Base-by-base conservation (phyloP, 2,113 vertebrate species). In the Halichoerus grypus region DNA sequence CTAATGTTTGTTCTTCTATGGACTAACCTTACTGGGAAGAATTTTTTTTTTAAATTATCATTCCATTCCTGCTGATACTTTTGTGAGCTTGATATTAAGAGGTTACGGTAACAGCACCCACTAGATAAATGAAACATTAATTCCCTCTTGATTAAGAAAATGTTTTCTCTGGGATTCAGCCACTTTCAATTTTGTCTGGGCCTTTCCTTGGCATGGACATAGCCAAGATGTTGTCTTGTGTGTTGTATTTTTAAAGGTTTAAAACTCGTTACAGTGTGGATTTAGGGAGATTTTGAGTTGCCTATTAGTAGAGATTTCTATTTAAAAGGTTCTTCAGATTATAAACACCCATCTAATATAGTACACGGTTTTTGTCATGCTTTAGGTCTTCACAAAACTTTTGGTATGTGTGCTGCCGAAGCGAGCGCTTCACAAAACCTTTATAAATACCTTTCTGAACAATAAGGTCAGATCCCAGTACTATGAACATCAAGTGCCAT, bases 1-100 rank as follows among this genome's bases (percentile, higher is more conserved):
- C 69, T 82, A 16, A 49, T 82, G 69, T 94, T 95, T 97, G 61
- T 86, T 98, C 96, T 98, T 97, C 39, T 82, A 4, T 95, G 97
- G 84, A 92, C 80, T 81, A 51, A 1, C 28, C 24, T 79, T 97
- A 1, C 90, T 81, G 71, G 46, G 72, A 94, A 87, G 53, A 94
- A 89, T 65, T 19, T 46, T 87, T 96, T 59, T 79, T 67, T n/a
- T 71, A 1, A 77, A 91, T 16, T 46, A 39, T 92, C 72, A 8
- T 74, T 94, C 69, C 31, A 31, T 90, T 69, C 53, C 95, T 96
- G 46, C 59, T 87, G 13, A 46, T 74, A n/a, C 26, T 94, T 74
- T 92, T 91, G 92, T 84, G 69, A 87, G 84, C n/a, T 94, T 77
- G 42, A 49, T 92, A 71, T 91, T 69, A 87, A 76, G 88, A 94